These are phyloP conservation scores for Rhingia rostrata DNA, from an alignment of 2,888 invertebrate genomes.

Conservation along the genomic window DNA sequence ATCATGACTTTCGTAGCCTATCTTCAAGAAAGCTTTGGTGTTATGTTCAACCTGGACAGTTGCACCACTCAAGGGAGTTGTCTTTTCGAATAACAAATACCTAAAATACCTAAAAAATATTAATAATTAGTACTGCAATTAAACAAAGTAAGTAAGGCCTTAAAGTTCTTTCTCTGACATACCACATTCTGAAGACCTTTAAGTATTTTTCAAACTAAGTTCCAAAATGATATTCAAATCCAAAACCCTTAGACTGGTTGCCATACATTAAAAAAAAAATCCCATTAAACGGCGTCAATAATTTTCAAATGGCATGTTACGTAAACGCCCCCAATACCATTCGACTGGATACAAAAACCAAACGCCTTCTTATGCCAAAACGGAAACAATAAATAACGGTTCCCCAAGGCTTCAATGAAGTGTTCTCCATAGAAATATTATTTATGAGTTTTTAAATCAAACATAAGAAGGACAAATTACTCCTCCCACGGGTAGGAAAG, in stretches of 20 bases:
- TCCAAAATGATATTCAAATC: no score
- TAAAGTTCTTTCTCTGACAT: no score
- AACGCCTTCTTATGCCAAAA: conserved; percentile 19
- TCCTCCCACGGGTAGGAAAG: neutral
- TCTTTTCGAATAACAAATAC: no score
- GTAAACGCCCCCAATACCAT: neutral
- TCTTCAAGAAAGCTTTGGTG: no score
- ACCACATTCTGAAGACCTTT: no score
- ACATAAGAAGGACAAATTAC: conserved; percentile 12
- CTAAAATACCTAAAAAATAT: no score
- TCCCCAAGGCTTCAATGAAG: conserved; percentile 33
- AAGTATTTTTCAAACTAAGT: no score
- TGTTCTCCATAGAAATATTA: neutral
- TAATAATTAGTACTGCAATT: no score
- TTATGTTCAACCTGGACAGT: no score
- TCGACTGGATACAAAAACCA: neutral
- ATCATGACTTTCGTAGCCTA: no score
- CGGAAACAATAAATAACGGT: conserved; percentile 58
- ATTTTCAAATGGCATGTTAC: conserved; percentile 38
- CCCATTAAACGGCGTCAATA: conserved; percentile 57
- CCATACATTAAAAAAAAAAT: conserved; percentile 41
- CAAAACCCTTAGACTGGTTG: neutral
- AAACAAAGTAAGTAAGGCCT: no score
- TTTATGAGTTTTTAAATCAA: conserved; percentile 27
- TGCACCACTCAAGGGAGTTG: no score